These are phyloP conservation scores for Coracopsis vasa DNA, from an alignment of 2,113 vertebrate species.

Conservation along the genomic window DNA sequence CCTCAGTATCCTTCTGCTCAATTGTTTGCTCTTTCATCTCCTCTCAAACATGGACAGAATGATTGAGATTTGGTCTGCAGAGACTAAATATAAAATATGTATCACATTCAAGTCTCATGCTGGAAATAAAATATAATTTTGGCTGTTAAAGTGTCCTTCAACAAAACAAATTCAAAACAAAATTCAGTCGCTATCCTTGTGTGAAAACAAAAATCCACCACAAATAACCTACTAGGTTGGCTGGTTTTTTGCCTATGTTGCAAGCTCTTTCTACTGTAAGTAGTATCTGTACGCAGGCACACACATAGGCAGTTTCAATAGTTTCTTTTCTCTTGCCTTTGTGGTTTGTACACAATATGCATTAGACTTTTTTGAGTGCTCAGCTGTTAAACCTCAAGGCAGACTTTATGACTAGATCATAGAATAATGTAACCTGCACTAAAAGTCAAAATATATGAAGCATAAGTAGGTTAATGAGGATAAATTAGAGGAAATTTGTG, in stretches of 20 bases:
- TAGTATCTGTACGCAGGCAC: not conserved
- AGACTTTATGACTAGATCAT: not conserved
- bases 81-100: not conserved
- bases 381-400: not conserved
- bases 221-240: not conserved
- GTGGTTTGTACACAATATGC: not conserved
- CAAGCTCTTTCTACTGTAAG: not conserved
- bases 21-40: constrained; percentile 19
- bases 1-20: not conserved
- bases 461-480: not conserved
- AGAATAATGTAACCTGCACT: not conserved
- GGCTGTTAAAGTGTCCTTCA: not conserved
- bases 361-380: not conserved
- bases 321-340: not conserved
- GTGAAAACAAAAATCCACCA: not conserved
- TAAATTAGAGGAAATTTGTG: not conserved
- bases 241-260: not conserved
- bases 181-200: not conserved
- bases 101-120: not conserved
- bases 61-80: constrained; percentile 17
- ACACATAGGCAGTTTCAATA: not conserved
- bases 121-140: constrained; percentile 11
- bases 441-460: not conserved
- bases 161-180: not conserved
- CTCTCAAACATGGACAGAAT: not conserved